These are phyloP conservation scores for Myotis findleyi DNA, from an alignment of 2,797 vertebrate genomes.

Conservation along the genomic window DNA sequence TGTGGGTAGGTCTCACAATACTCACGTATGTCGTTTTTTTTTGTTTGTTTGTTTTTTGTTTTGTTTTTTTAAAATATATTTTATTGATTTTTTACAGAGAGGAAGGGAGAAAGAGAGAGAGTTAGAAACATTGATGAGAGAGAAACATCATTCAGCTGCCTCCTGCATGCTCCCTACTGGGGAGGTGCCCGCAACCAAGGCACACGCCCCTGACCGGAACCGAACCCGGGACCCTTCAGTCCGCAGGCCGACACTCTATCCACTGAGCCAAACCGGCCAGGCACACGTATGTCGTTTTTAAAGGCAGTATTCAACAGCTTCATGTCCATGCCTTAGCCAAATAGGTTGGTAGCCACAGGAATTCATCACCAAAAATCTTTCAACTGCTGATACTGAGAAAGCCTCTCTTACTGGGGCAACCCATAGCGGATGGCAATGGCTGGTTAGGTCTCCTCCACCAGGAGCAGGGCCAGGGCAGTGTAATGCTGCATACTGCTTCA, in stretches of 20 bases:
- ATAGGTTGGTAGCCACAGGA: conserved; percentile 87
- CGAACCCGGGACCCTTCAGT: too few species aligned
- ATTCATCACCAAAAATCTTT: conserved; percentile 88
- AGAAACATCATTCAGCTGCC: too few species aligned
- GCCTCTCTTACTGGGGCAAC: conserved; percentile 87
- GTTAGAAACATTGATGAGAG: too few species aligned
- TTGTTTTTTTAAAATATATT: too few species aligned
- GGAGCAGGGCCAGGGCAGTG: conserved; percentile 86
- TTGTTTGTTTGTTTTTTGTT: too few species aligned
- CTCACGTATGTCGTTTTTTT: conserved; percentile 84
- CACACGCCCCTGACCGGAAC: too few species aligned
- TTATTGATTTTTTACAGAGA: too few species aligned
- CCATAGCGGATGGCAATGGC: conserved; percentile 87
- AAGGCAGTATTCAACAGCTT: conserved; percentile 88
- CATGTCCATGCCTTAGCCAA: conserved; percentile 87
- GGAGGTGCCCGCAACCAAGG: too few species aligned
- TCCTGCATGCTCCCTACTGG: too few species aligned
- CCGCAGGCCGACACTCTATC: too few species aligned
- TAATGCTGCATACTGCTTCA: conserved; percentile 88
- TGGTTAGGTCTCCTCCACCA: conserved; percentile 88
- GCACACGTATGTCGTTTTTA: conserved; percentile 84
- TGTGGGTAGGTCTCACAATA: conserved; percentile 90
- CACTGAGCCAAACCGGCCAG: too few species aligned
- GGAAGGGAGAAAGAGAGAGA: too few species aligned
- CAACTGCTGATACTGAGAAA: conserved; percentile 88